Evolutionary conservation across 2,113 vertebrate genomes (phyloP).

Genomic region (Pagrus major): DNA sequence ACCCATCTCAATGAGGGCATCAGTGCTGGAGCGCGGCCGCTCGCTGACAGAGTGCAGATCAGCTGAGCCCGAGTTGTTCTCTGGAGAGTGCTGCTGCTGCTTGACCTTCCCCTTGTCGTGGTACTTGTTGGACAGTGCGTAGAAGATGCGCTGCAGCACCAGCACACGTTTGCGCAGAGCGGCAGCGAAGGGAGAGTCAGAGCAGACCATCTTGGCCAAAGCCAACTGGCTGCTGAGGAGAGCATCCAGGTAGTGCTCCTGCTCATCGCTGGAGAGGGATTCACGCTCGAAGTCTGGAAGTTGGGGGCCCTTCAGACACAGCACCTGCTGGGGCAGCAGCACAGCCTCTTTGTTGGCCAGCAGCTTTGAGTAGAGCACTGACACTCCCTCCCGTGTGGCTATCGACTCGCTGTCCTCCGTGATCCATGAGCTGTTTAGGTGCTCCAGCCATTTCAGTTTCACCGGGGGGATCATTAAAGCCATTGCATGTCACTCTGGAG

Average conservation of each 20-base stretch:
- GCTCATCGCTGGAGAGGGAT: slow-evolving; percentile 96
- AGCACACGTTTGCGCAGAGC: slow-evolving; percentile 94
- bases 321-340: slow-evolving; percentile 95
- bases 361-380: slow-evolving; percentile 92
- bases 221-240: slow-evolving; percentile 97
- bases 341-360: slow-evolving; percentile 97
- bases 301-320: slow-evolving; percentile 98
- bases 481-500: slow-evolving; percentile 91
- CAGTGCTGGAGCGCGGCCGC: slow-evolving; percentile 93
- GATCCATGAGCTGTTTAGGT: slow-evolving; percentile 99
- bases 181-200: slow-evolving; percentile 96
- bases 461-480: slow-evolving; percentile 96
- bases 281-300: slow-evolving; percentile 98
- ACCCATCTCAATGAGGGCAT: slow-evolving; percentile 97
- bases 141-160: slow-evolving; percentile 96
- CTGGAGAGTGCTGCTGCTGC: slow-evolving; percentile 95
- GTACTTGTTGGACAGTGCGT: slow-evolving; percentile 98
- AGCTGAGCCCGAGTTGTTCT: slow-evolving; percentile 90
- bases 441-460: slow-evolving; percentile 99
- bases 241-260: slow-evolving; percentile 98
- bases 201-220: slow-evolving; percentile 98
- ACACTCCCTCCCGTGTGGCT: slow-evolving; percentile 95
- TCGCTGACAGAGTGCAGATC: slow-evolving; percentile 95
- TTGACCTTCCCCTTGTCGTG: slow-evolving; percentile 97
- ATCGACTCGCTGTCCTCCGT: slow-evolving; percentile 99